Evolutionary conservation across 2,113 vertebrate species (phyloP).

Genomic region (Sitta europaea): DNA sequence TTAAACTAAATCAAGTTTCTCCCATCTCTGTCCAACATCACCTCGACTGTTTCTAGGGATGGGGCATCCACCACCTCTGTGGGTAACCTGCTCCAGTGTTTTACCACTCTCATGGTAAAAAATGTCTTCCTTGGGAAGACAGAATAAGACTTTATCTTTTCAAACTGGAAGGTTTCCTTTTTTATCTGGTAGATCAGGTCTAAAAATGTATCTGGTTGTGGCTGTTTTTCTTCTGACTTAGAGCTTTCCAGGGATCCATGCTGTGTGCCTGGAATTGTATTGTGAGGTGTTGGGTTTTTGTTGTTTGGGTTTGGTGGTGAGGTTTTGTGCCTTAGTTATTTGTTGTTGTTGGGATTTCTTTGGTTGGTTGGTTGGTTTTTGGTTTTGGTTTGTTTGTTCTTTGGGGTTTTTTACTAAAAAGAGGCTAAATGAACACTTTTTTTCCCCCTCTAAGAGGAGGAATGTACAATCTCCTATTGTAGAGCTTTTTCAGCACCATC

Average conservation of each 20-base stretch:
- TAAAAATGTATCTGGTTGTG: background rate
- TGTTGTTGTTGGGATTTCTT: rapidly evolving
- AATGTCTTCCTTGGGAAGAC: background rate
- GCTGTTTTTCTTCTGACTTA: background rate
- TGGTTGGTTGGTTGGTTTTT: background rate
- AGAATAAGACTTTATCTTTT: background rate
- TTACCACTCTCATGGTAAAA: background rate
- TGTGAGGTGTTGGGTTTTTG: background rate
- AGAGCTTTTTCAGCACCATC: background rate
- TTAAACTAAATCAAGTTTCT: background rate
- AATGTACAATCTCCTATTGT: background rate
- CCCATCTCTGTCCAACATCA: background rate
- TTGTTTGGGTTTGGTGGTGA: background rate
- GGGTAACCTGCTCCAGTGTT: background rate
- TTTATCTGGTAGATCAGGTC: background rate
- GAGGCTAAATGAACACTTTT: rapidly evolving
- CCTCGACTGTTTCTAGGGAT: background rate
- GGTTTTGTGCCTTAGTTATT: background rate
- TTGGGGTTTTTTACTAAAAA: background rate
- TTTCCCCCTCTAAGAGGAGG: background rate
- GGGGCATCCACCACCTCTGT: background rate
- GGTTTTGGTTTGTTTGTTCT: background rate
- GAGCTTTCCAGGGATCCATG: background rate
- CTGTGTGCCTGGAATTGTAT: background rate
- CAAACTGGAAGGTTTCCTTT: background rate